Evolutionary conservation across 2,113 vertebrate species (phyloP), one percentile per base, ranked within the genome.

Genomic region (Crypturellus undulatus): DNA sequence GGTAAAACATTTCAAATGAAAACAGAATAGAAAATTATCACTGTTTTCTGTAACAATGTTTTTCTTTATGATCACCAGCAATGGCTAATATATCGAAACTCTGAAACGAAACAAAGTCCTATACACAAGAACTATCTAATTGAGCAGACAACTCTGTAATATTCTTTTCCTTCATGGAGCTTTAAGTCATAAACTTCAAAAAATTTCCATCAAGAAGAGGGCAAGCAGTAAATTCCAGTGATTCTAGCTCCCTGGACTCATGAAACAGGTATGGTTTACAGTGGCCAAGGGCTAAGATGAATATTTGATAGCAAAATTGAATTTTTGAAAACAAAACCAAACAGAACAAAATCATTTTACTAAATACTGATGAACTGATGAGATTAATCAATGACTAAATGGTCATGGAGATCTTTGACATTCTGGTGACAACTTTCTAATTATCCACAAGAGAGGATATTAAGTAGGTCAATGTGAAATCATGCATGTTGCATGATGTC

Each of bases 391-490:
- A 10, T 90, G 43, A 79, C 38, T 80, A 83, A 95, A 11, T 68
- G 21, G 30, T 42, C 26, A 84, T 83, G 64, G 79, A 51, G 73
- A 94, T 96, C 4, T 0, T 92, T 93, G 89, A 83, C 42, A 68
- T 90, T 94, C 60, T 60, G 60, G 25, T 69, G 58, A 63, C 19
- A 93, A 82, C n/a, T 83, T 87, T 51, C 36, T 91, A 91, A 92
- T 92, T 93, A 87, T 89, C n/a, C 49, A 67, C 63, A 52, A 56
- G 38, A 47, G 30, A 86, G 30, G 25, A 71, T 65, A 89, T 90
- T 91, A 90, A 83, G 15, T 75, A 75, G 72, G 65, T 90, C 82
- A 95, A 70, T 76, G 81, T 69, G 47, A 73, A 94, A 72, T 90
- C 76, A 79, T 43, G 54, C 24, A 80, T 70, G 34, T 65, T 79